Conservation (phyloP, 2,888 invertebrate genomes). For the Girardia tigrina region DNA sequence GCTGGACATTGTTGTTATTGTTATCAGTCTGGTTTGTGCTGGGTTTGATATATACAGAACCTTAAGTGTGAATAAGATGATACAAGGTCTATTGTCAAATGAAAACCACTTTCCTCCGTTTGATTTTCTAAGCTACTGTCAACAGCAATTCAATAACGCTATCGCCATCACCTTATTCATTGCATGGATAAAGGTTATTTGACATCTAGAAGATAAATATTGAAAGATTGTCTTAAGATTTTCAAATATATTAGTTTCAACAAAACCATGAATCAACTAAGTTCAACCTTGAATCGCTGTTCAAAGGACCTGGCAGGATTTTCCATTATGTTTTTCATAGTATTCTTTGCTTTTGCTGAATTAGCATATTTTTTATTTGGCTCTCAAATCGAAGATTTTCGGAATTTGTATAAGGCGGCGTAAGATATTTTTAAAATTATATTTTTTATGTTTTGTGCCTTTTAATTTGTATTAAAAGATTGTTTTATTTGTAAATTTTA, state of each 20-base stretch:
- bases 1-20: conserved; percentile 57
- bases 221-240: conserved; percentile 48
- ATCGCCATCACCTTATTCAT: conserved; percentile 59
- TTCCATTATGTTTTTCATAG: conserved; percentile 64
- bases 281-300: conserved; percentile 60
- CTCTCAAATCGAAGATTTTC: conserved; percentile 59
- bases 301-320: conserved; percentile 62
- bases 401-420: conserved; percentile 49
- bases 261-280: conserved; percentile 63
- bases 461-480: too few relatives aligned
- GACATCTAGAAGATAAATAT: not conserved
- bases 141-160: conserved; percentile 55
- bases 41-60: conserved; percentile 53
- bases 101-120: conserved; percentile 55
- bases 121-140: conserved; percentile 56
- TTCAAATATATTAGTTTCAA: conserved; percentile 67
- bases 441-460: too few relatives aligned
- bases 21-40: conserved; percentile 52
- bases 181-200: conserved; percentile 58
- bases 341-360: conserved; percentile 64
- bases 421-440: too few relatives aligned
- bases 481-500: too few relatives aligned
- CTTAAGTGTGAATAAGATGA: conserved; percentile 46
- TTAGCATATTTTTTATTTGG: conserved; percentile 63
- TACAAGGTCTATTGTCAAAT: conserved; percentile 49